Evolutionary conservation across 2,888 invertebrate species (phyloP), one percentile per base, ranked within the genome.

Genomic region (Drosophila leonis): DNA sequence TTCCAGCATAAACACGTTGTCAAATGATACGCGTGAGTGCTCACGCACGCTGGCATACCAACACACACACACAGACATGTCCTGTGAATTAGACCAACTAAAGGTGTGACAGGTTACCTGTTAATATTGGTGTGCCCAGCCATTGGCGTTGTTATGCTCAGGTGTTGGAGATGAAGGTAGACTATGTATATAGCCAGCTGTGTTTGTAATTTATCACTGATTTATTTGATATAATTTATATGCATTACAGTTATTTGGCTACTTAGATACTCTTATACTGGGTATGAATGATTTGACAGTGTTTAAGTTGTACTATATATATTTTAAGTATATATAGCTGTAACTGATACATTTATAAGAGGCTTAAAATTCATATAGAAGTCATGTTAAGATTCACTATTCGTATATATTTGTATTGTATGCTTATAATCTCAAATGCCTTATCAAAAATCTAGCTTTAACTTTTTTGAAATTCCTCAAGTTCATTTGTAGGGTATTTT

Each of bases 1-100:
- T 86, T 71, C 75, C 69, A 82, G 69, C 88, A 88, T 83, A 88
- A 84, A 86, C 87, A 84, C 88, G 71, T 83, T 83, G 88, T 88
- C 86, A 75, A 85, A 73, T 86, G 79, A 71, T 65, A 86, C 78
- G 84, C 87, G 77, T 85, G 84, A 86, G 72, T 86, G 74, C 76
- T 70, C 75, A 78, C 83, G 85, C 85, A 80, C 78, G 77, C 69
- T 64, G 37, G 5, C 27, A 27, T 37, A 31, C 10, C 39, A 20
- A 1, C 20, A 35, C 24, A 52, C 35, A 9, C 24, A n/a, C 1
- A 27, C 2, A 27, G 2, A 15, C 15, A 33, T 33, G 51, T 42
- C 42, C 56, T 24, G 12, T 12, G 24, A 12, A 31, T 33, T 20
- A 9, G 6, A 9, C 7, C 42, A 33, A 20, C 42, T 33, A 33